Conservation (phyloP, 1,140 invertebrate species). For the Zaprionus camerounensis region DNA sequence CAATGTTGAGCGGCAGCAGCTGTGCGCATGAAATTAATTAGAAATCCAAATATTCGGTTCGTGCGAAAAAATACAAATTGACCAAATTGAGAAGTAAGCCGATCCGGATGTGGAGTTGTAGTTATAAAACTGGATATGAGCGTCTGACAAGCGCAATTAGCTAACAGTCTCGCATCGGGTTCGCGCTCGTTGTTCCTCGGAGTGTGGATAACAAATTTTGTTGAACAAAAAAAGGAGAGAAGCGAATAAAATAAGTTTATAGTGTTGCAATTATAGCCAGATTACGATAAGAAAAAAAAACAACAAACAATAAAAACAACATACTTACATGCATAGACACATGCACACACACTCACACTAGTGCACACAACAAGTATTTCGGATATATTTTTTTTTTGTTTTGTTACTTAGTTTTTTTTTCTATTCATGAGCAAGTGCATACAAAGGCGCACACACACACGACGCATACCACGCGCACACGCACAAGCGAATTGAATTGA, state of each 20-base stretch:
- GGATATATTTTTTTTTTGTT: conserved; percentile 21
- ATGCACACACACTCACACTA: conserved; percentile 8
- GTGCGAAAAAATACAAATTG: conserved; percentile 48
- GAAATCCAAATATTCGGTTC: conserved; percentile 52
- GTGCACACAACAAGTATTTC: conserved; percentile 22
- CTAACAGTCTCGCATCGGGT: conserved; percentile 16
- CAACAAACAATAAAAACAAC: conserved; percentile 12
- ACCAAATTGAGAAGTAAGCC: conserved; percentile 47
- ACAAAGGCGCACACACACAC: conserved; percentile 14
- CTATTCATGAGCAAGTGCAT: conserved; percentile 29
- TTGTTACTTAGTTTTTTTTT: conserved; percentile 19
- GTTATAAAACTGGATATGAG: conserved; percentile 50
- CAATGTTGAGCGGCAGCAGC: conserved; percentile 50
- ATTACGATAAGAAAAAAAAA: conserved; percentile 23
- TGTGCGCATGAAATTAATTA: conserved; percentile 56
- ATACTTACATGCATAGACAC: not conserved
- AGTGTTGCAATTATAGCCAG: conserved; percentile 45
- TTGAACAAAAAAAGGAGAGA: conserved; percentile 28
- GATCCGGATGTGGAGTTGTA: conserved; percentile 37
- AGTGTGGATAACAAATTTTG: not conserved
- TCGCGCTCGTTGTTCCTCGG: conserved; percentile 9
- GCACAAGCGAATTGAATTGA: conserved; percentile 2
- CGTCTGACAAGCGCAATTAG: conserved; percentile 22
- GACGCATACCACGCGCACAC: not conserved
- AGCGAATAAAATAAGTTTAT: conserved; percentile 25